A percentile compares a stretch with the other conserved stretches of the same genome.
Evolutionary conservation across 2,113 vertebrate species (phyloP).

Genomic region (Nymphicus hollandicus): DNA sequence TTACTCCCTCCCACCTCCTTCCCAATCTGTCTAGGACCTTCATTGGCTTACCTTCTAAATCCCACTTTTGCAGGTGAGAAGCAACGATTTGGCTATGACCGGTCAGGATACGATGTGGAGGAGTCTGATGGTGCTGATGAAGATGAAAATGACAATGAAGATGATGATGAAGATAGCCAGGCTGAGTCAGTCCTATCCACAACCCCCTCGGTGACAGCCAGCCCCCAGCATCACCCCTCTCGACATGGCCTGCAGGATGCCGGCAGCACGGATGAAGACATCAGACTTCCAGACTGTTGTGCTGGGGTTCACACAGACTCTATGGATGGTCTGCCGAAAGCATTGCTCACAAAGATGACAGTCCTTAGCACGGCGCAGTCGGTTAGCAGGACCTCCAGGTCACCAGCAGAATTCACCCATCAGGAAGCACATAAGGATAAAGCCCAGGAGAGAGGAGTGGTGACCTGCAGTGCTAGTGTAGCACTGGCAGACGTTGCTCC

Average conservation of each 20-base stretch:
- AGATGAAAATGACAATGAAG: slow-evolving; percentile 92
- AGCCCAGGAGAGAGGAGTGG: slow-evolving; percentile 24
- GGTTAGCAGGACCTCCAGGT: slow-evolving; percentile 22
- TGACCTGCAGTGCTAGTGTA: background rate
- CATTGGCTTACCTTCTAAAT: background rate
- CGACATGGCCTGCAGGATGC: slow-evolving; percentile 68
- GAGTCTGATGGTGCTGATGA: slow-evolving; percentile 92
- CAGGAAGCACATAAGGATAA: slow-evolving; percentile 26
- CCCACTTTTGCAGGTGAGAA: slow-evolving; percentile 80
- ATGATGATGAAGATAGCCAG: slow-evolving; percentile 98
- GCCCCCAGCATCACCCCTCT: slow-evolving; percentile 87
- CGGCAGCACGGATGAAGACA: slow-evolving; percentile 63
- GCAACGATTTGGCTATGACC: slow-evolving; percentile 81
- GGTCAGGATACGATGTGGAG: slow-evolving; percentile 87
- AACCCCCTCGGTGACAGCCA: slow-evolving; percentile 89
- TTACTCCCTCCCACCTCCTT: background rate
- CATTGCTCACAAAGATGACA: slow-evolving; percentile 91
- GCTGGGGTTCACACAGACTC: slow-evolving; percentile 70
- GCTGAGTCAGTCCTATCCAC: slow-evolving; percentile 92
- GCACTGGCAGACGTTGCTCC: slow-evolving; percentile 67
- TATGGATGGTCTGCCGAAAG: slow-evolving; percentile 83
- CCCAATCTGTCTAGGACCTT: background rate
- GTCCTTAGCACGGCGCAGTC: slow-evolving; percentile 73
- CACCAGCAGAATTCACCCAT: slow-evolving; percentile 26
- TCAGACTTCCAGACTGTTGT: slow-evolving; percentile 56